These are phyloP conservation scores for Phymatocera aterrima DNA, from an alignment of 2,888 invertebrate species.

Conservation along the genomic window DNA sequence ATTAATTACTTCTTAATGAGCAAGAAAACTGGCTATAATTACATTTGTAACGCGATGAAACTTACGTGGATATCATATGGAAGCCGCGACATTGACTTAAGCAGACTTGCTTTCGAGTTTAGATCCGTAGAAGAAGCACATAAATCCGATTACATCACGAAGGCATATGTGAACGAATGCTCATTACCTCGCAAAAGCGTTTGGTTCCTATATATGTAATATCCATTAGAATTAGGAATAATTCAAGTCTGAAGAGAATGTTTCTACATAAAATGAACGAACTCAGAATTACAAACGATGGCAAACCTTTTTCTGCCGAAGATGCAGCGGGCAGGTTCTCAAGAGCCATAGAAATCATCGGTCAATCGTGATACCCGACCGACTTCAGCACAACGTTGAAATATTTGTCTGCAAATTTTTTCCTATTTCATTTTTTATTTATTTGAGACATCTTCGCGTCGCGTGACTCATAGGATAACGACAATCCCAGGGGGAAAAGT, in stretches of 20 bases:
- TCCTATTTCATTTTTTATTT: not conserved
- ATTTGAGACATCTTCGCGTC: constrained; percentile 11
- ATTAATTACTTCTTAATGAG: not conserved
- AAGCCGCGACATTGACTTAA: not conserved
- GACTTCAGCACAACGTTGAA: not conserved
- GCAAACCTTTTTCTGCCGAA: not conserved
- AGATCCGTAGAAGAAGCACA: not conserved
- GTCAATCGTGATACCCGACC: not conserved
- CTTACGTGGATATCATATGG: not conserved
- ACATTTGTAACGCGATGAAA: not conserved
- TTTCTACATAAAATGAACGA: not conserved
- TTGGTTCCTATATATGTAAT: not conserved
- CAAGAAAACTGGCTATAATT: not conserved
- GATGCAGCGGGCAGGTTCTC: not conserved
- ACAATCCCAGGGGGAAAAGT: constrained; percentile 26
- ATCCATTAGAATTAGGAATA: not conserved
- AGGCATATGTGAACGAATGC: not conserved
- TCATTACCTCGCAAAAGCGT: not conserved
- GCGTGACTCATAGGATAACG: constrained; percentile 39
- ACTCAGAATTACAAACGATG: not conserved
- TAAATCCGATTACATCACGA: constrained; percentile 20
- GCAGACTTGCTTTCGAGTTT: constrained; percentile 1
- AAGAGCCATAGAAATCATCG: not conserved
- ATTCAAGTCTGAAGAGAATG: not conserved
- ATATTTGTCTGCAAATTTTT: not conserved